Conservation (phyloP, 2,888 invertebrate genomes). For the Palloptera scutellata region DNA sequence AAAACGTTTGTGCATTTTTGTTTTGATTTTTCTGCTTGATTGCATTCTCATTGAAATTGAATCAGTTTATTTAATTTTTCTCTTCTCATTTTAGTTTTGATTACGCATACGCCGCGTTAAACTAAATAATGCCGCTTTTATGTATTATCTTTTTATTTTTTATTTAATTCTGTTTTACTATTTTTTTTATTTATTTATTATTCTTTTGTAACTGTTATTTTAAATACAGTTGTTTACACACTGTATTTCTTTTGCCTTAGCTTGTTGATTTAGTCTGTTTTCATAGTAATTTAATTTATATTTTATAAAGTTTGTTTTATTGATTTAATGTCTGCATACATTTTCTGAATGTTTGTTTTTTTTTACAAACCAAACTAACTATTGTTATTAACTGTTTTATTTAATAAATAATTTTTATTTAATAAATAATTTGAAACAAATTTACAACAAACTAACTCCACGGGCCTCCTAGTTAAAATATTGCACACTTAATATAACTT, state of each 20-base stretch:
- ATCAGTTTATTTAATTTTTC: not conserved
- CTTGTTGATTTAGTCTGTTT: not conserved
- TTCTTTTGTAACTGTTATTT: not conserved
- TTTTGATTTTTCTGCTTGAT: not conserved
- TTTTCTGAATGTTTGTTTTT: too few relatives aligned
- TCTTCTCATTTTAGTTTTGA: not conserved
- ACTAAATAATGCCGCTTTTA: not conserved
- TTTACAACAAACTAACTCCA: too few relatives aligned
- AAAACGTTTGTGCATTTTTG: not conserved
- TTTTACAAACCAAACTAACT: too few relatives aligned
- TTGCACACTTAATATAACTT: too few relatives aligned
- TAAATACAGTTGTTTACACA: not conserved
- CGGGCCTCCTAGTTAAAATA: too few relatives aligned
- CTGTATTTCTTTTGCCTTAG: not conserved
- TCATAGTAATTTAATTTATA: not conserved
- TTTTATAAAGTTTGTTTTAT: not conserved
- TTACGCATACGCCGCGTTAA: conserved; percentile 27
- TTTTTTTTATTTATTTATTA: not conserved
- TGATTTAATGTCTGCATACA: too few relatives aligned
- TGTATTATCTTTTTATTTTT: conserved; percentile 2
- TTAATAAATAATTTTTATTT: too few relatives aligned
- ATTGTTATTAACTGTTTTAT: too few relatives aligned
- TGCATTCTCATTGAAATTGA: not conserved
- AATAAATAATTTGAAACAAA: too few relatives aligned
- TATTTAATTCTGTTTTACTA: not conserved